Evolutionary conservation across 2,888 invertebrate genomes (phyloP).

Genomic region (Torymus tubicola): DNA sequence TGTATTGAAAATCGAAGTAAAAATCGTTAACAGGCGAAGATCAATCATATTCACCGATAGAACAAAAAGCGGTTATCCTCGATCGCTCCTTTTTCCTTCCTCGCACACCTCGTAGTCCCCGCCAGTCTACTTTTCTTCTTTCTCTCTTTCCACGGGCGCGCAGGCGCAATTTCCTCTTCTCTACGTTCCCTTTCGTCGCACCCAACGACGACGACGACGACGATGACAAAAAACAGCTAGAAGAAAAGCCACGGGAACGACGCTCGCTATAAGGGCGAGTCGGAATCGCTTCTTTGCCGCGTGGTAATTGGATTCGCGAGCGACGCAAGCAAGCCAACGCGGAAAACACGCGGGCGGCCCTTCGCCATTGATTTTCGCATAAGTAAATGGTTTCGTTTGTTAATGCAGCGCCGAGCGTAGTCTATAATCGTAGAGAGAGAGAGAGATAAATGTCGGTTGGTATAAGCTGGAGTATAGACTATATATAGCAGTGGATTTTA

Average conservation of each 20-base stretch:
- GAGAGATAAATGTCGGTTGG: no score
- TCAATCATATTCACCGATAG: conserved; percentile 21
- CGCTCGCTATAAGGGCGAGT: conserved; percentile 19
- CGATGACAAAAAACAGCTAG: conserved; percentile 3
- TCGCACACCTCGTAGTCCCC: not conserved
- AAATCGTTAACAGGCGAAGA: conserved; percentile 9
- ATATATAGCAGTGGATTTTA: no score
- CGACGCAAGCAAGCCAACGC: no score
- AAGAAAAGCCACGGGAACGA: conserved; percentile 23
- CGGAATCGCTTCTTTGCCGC: conserved; percentile 32
- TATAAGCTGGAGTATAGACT: no score
- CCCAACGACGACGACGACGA: not conserved
- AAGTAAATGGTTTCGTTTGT: no score
- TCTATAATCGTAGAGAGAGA: no score
- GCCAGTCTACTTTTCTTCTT: conserved; percentile 7
- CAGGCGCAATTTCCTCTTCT: not conserved
- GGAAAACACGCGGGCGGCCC: no score
- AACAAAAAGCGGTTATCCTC: conserved; percentile 12
- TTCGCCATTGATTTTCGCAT: no score
- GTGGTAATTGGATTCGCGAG: conserved; percentile 46
- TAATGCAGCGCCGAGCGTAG: no score
- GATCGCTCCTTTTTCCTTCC: conserved; percentile 13
- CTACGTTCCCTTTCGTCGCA: not conserved
- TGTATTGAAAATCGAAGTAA: conserved; percentile 13
- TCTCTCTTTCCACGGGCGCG: not conserved